A percentile compares a stretch with the other conserved stretches of the same genome.
Conservation (phyloP, 2,888 invertebrate genomes). For the Rhogogaster chlorosoma region DNA sequence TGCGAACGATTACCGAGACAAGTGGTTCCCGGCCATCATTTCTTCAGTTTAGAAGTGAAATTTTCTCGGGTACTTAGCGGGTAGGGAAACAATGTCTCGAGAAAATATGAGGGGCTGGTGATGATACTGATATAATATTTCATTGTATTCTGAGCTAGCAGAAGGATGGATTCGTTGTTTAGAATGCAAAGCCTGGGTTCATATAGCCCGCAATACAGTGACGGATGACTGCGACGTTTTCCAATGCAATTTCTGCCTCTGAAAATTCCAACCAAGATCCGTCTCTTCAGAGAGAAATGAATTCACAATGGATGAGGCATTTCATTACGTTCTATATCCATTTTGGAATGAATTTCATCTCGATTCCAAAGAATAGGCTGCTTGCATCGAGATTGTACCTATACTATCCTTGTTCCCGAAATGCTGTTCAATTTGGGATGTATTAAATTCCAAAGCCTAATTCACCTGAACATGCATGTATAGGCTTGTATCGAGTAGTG, state of each 20-base stretch:
- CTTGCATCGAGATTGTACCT: too few species aligned
- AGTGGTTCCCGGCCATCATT: not conserved
- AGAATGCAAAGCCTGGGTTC: too few species aligned
- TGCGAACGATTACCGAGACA: not conserved
- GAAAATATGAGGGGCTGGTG: not conserved
- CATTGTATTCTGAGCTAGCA: too few species aligned
- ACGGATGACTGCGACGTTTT: too few species aligned
- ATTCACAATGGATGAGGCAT: not conserved
- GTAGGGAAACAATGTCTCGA: not conserved
- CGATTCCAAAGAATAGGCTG: not conserved
- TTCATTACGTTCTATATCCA: not conserved
- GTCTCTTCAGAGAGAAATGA: not conserved
- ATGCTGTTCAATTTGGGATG: not conserved
- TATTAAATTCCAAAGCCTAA: too few species aligned
- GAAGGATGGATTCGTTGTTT: too few species aligned
- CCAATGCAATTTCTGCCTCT: too few species aligned
- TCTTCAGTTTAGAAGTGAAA: not conserved
- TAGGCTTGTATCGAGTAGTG: too few species aligned
- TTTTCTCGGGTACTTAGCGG: not conserved
- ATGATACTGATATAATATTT: not conserved
- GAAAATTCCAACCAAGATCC: too few species aligned
- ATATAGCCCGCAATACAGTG: too few species aligned
- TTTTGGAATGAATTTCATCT: not conserved
- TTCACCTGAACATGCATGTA: too few species aligned
- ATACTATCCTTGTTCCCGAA: not conserved